A percentile compares a stretch with the other conserved stretches of the same genome.
These are phyloP conservation scores for Meteorus sp. DNA, from an alignment of 1,140 invertebrate genomes.

Conservation along the genomic window DNA sequence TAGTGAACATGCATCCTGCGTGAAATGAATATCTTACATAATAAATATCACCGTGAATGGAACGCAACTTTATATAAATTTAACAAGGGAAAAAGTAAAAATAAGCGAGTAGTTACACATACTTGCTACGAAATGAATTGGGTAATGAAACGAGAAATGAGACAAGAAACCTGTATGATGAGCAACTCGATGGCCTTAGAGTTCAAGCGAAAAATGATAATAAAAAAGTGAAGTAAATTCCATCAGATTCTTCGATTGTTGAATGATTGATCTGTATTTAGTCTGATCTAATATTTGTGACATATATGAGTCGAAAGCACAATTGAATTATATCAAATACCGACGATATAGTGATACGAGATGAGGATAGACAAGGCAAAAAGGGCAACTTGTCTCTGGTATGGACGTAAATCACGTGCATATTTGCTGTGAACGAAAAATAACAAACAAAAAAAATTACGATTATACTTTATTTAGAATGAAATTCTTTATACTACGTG, in stretches of 20 bases:
- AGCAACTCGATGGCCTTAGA: no score
- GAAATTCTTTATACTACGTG: neutral
- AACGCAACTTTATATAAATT: conserved; percentile 25
- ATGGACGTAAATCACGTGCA: neutral
- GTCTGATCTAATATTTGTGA: no score
- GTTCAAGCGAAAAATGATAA: no score
- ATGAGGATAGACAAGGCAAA: neutral
- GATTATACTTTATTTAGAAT: conserved; percentile 1
- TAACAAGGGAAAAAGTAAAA: no score
- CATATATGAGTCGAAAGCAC: no score
- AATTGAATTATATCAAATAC: neutral
- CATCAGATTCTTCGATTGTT: no score
- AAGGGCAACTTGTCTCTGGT: neutral
- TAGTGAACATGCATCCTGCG: conserved; percentile 24
- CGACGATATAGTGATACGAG: neutral
- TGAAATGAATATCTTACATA: conserved; percentile 33
- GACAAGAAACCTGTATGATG: no score
- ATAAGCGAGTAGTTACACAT: no score
- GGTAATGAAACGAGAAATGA: no score
- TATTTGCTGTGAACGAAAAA: neutral
- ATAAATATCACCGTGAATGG: conserved; percentile 31
- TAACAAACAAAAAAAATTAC: neutral
- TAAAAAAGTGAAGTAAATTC: no score
- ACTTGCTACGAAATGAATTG: no score
- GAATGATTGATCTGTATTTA: no score